Evolutionary conservation across 2,113 vertebrate species (phyloP).

Genomic region (Hydropotes inermis): DNA sequence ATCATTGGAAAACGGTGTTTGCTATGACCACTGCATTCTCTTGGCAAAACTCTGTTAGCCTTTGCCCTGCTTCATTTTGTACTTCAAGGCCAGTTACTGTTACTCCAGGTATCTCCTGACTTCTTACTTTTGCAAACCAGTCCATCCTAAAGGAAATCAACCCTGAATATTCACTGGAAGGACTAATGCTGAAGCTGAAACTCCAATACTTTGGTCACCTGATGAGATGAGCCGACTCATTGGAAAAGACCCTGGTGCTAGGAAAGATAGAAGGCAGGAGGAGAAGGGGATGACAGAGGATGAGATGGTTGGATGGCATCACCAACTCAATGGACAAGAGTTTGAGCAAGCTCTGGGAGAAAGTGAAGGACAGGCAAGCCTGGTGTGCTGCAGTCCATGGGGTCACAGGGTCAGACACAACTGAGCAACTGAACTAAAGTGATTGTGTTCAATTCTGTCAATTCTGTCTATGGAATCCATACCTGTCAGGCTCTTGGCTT

Average conservation of each 20-base stretch:
- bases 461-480: not conserved
- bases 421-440: not conserved
- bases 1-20: not conserved
- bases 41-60: not conserved
- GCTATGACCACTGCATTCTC: not conserved
- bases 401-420: not conserved
- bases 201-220: not conserved
- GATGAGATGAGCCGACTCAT: not conserved
- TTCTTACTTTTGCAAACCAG: not conserved
- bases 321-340: not conserved
- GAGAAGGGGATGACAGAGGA: not conserved
- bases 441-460: not conserved
- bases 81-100: not conserved
- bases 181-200: not conserved
- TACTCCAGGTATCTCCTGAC: not conserved
- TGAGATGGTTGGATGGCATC: not conserved
- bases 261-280: not conserved
- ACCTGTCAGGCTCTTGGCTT: not conserved
- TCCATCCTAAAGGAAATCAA: not conserved
- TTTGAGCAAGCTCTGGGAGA: not conserved
- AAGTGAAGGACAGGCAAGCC: not conserved
- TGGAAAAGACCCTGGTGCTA: not conserved
- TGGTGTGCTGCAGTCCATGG: not conserved
- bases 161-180: not conserved
- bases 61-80: not conserved